Conservation (phyloP, 2,888 invertebrate genomes). For the Amiota minor region DNA sequence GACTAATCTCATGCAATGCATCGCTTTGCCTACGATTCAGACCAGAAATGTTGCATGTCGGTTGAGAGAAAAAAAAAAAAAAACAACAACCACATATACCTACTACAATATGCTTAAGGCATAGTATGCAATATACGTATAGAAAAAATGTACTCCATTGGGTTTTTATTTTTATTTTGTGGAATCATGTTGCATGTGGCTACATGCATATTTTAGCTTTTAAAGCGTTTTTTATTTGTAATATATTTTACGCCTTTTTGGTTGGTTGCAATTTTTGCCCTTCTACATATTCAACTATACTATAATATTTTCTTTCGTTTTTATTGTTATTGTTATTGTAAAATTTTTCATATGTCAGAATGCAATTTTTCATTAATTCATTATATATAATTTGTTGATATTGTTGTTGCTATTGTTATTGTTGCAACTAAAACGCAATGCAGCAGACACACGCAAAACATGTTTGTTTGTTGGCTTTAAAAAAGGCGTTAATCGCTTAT, state of each 20-base stretch:
- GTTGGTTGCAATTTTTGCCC: neutral
- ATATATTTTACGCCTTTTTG: neutral
- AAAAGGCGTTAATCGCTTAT: conserved; percentile 41
- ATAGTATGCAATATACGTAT: too few relatives aligned
- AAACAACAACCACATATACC: too few relatives aligned
- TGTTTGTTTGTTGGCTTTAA: conserved; percentile 39
- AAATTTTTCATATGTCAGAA: conserved; percentile 32
- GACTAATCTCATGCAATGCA: conserved; percentile 17
- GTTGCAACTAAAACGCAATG: too few relatives aligned
- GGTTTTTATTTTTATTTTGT: neutral
- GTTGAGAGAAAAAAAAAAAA: too few relatives aligned
- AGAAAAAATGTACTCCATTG: too few relatives aligned
- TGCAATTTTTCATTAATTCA: conserved; percentile 36
- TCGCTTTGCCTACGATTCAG: neutral
- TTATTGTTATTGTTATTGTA: conserved; percentile 13
- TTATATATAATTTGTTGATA: neutral
- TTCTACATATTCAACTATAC: neutral
- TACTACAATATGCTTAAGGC: too few relatives aligned
- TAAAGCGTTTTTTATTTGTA: conserved; percentile 1
- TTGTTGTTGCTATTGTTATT: too few relatives aligned
- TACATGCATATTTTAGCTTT: conserved; percentile 9
- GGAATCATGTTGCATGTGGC: neutral
- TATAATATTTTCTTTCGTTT: neutral
- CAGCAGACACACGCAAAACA: conserved; percentile 39
- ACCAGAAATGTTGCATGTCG: too few relatives aligned